phyloP scores from a whole-genome alignment of 1,140 invertebrate genomes.

The Rhynchophorus ferrugineus region DNA sequence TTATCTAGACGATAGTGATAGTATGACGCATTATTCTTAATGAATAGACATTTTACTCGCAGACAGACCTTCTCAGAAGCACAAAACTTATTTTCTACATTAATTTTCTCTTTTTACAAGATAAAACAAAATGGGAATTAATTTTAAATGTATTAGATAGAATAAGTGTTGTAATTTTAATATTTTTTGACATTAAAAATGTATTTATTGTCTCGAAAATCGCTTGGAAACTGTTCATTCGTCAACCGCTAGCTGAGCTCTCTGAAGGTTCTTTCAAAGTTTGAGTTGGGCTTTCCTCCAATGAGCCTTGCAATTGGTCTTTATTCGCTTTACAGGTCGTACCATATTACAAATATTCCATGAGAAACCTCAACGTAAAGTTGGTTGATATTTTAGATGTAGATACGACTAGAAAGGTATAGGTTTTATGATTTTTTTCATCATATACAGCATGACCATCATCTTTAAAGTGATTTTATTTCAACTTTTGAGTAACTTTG shows the following conservation, averaged over 20 bases:
- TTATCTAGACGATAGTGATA: slow-evolving; percentile 6
- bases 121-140: too few species aligned
- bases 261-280: too few species aligned
- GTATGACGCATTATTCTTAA: neutral
- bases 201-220: neutral
- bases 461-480: neutral
- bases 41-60: neutral
- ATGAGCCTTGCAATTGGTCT: too few species aligned
- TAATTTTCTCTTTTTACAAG: too few species aligned
- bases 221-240: too few species aligned
- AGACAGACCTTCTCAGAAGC: slow-evolving; percentile 2
- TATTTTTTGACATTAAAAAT: neutral
- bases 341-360: slow-evolving; percentile 63
- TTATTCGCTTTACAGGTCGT: too few species aligned
- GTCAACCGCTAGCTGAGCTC: too few species aligned
- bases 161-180: too few species aligned
- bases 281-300: too few species aligned
- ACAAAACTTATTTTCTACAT: too few species aligned
- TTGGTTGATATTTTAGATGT: slow-evolving; percentile 69
- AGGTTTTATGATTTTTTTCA: neutral
- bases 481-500: too few species aligned
- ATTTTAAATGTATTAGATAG: too few species aligned
- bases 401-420: slow-evolving; percentile 52
- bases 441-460: neutral
- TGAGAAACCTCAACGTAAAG: slow-evolving; percentile 64